Base-by-base conservation (phyloP, 1,140 invertebrate genomes). In the Lithobius niger region DNA sequence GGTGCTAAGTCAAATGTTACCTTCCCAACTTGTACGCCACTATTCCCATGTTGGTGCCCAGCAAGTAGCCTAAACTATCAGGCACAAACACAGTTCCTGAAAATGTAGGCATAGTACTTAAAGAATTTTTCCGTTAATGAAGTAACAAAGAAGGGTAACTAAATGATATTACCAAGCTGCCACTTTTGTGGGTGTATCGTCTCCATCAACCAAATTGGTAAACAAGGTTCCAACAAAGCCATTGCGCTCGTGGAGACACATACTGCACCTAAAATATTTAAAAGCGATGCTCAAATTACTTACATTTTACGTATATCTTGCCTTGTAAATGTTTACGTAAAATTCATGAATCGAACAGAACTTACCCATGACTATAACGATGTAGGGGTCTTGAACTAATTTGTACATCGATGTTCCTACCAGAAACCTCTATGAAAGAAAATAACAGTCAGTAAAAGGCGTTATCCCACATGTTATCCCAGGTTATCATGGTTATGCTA, bases 61-160 rank as follows among this genome's bases (percentile, higher is more conserved):
- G 66, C 45, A 89, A 76, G 65, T 89, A 89, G 0, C 86, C 86
- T 19, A 88, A 59, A 60, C 84, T 87, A 65, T 88, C 86, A 0
- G 86, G 85, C 55, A 89, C 82, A 61, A 89, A 89, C 6, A 86
- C 84, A 0, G 81, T 81, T 1, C 85, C 85, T 54, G 85, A 48
- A 59, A 54, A 31, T n/a, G n/a, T n/a, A n/a, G n/a, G n/a, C n/a
- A n/a, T n/a, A n/a, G n/a, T n/a, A n/a, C n/a, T n/a, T n/a, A n/a
- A n/a, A n/a, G n/a, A n/a, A n/a, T n/a, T n/a, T n/a, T n/a, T n/a
- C n/a, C n/a, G n/a, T n/a, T n/a, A n/a, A n/a, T n/a, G n/a, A n/a
- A n/a, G n/a, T n/a, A n/a, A n/a, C n/a, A n/a, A n/a, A n/a, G n/a
- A n/a, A n/a, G n/a, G n/a, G n/a, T n/a, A n/a, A n/a, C n/a, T n/a